Evolutionary conservation across 1,140 invertebrate species (phyloP).

Genomic region (Bombus fervidus): DNA sequence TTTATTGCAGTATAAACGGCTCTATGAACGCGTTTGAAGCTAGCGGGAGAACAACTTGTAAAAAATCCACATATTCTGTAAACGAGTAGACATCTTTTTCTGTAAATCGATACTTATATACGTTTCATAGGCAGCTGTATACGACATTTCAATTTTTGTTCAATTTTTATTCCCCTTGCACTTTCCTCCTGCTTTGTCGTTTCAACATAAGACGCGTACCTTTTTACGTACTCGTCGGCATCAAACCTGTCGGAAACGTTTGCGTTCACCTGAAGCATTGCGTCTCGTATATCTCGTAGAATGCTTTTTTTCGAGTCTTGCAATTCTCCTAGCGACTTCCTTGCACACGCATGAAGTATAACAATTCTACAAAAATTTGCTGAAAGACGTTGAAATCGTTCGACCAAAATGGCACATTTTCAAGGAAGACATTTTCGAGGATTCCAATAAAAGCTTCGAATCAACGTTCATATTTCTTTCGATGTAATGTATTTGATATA

Average conservation of each 20-base stretch:
- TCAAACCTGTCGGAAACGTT: slow-evolving; percentile 28
- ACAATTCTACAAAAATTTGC: neutral
- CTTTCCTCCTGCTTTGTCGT: neutral
- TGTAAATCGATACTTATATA: neutral
- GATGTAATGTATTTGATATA: no score
- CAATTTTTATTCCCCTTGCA: neutral
- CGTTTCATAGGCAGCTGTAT: neutral
- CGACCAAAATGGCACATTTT: neutral
- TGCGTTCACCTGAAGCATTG: neutral
- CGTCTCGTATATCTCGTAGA: neutral
- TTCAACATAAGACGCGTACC: neutral
- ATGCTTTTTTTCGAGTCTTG: neutral
- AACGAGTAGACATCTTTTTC: neutral
- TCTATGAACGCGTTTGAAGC: no score
- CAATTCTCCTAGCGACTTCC: slow-evolving; percentile 2
- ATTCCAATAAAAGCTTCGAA: no score
- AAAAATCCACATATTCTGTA: neutral
- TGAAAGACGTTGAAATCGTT: neutral
- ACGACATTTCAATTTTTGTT: neutral
- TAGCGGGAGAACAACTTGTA: neutral
- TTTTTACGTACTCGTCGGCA: slow-evolving; percentile 1
- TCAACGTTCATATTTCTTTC: no score
- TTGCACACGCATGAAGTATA: neutral
- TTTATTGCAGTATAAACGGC: no score
- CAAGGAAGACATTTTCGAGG: neutral